A percentile compares a stretch with the other conserved stretches of the same genome.
Conservation (phyloP, 1,140 invertebrate genomes). For the Macrobrachium nipponense region DNA sequence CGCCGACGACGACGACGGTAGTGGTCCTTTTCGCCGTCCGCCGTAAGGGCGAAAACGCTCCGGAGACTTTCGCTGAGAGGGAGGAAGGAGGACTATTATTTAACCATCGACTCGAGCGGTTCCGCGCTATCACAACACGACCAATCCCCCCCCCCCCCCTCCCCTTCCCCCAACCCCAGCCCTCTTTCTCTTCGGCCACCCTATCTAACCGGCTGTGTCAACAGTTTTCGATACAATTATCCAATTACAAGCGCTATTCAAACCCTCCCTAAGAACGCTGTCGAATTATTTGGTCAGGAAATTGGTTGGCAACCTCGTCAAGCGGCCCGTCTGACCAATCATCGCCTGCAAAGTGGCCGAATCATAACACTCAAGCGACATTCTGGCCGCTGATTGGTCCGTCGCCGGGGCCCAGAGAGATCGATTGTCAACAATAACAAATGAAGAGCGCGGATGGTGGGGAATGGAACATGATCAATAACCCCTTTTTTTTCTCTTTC, state of each 20-base stretch:
- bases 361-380: conserved; percentile 55
- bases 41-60: conserved; percentile 27
- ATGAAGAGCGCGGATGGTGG: conserved; percentile 49
- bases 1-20: too few species aligned
- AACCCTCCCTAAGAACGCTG: conserved; percentile 51
- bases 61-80: not conserved
- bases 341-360: conserved; percentile 35
- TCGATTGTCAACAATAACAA: conserved; percentile 63
- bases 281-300: conserved; percentile 62
- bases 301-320: conserved; percentile 59
- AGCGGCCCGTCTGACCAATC: conserved; percentile 46
- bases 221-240: conserved; percentile 63
- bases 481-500: conserved; percentile 50
- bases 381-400: conserved; percentile 46
- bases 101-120: conserved; percentile 9
- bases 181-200: conserved; percentile 42
- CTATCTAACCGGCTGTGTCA: conserved; percentile 58
- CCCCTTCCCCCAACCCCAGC: too few species aligned
- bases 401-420: conserved; percentile 29
- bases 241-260: conserved; percentile 63
- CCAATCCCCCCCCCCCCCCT: too few species aligned
- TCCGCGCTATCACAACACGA: conserved; percentile 48
- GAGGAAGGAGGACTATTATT: conserved; percentile 16
- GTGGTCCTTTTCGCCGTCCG: not conserved
- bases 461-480: conserved; percentile 49